Percentiles rank a stretch among this genome's conserved stretches.
These are phyloP conservation scores for Scolopax rusticola DNA, from an alignment of 2,797 vertebrate species.

Conservation along the genomic window DNA sequence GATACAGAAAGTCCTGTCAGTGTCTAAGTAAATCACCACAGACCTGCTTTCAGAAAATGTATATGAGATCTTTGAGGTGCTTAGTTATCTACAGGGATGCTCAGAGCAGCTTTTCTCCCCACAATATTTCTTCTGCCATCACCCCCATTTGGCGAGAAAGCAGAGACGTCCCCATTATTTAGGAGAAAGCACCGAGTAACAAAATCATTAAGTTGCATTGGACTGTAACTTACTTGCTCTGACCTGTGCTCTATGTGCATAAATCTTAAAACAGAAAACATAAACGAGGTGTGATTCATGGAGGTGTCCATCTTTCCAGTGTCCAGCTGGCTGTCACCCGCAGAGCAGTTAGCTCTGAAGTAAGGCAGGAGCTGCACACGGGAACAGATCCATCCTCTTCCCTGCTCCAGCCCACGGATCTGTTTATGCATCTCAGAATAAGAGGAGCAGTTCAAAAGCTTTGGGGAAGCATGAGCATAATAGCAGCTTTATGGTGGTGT, in stretches of 20 bases:
- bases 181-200: not conserved
- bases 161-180: not conserved
- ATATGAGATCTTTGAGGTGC: not conserved
- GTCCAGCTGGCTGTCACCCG: not conserved
- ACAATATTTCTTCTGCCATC: not conserved
- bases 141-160: accelerated
- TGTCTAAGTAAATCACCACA: not conserved
- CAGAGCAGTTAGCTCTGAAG: not conserved
- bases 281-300: not conserved
- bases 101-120: not conserved
- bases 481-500: not conserved
- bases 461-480: not conserved
- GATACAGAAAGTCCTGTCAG: not conserved
- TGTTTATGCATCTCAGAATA: not conserved
- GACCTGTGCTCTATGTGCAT: not conserved
- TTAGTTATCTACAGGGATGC: not conserved
- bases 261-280: not conserved
- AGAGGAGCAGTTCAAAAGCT: not conserved
- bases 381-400: not conserved
- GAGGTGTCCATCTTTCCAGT: not conserved
- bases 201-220: conserved; percentile 3
- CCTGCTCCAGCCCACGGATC: accelerated
- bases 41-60: not conserved
- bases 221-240: not conserved
- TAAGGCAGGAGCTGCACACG: accelerated